Base-by-base conservation (phyloP, 2,888 invertebrate genomes). In the Pseudococcus viburni region DNA sequence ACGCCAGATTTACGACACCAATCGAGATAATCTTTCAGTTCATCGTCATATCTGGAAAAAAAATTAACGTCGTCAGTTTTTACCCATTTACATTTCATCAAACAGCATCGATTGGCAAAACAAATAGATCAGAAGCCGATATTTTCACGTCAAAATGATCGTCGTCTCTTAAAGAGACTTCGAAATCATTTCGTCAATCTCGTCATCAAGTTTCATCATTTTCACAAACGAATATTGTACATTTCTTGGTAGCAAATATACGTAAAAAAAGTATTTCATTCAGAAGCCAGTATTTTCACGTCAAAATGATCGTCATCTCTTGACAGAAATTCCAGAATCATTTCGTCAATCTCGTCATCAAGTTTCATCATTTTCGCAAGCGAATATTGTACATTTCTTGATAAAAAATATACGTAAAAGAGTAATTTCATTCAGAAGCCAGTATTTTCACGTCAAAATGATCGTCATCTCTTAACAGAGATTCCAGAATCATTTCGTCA, bases 171-270 rank as follows among this genome's bases (percentile, higher is more conserved):
- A 11, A 51, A 55, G 55, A 33, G 59, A 83, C 8, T 83, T 19
- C 9, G 9, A 5, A 39, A 59, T 59, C 88, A 59, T 51, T 26
- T 55, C 88, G 33, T 88, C 88, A 88, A 88, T 46, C 84, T 88
- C 88, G 88, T 88, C 88, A 88, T 88, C 88, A 55, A 48, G 22
- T 88, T 59, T 85, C 85, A 85, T 85, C 85, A 85, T 55, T 17
- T 26, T n/a, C 0, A n/a, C n/a, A 26, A 3, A 26, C 15, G 8
- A 42, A n/a, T 51, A 51, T 46, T 46, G 9, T 46, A 11, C 1
- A 8, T 11, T 46, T 12, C 0, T 6, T 15, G 48, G 2, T 11
- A 15, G 1, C 0, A 51, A 51, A 51, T 15, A 51, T 11, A 48
- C 22, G 15, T 73, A 9, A n/a, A 39, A 73, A 42, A 17, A 4